Evolutionary conservation across 2,797 vertebrate species (phyloP), one percentile per base, ranked within the genome.

Genomic region (Pyrocephalus nanus): DNA sequence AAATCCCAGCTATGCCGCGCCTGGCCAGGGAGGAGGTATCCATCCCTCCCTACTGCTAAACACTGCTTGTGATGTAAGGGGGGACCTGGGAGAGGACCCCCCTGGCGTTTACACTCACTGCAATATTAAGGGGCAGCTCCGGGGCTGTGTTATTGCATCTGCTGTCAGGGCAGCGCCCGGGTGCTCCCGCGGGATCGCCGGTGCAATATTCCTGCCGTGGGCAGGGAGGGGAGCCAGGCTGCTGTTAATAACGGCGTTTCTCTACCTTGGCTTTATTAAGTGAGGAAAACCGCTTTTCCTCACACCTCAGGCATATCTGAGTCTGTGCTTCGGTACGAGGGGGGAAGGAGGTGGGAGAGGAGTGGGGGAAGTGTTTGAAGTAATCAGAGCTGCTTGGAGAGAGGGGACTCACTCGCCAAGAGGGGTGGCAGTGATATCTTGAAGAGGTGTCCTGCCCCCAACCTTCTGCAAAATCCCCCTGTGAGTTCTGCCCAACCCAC

Each of bases 211-310:
- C 92, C 96, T 85, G 86, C 96, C 9, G 9, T 92, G 2, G 17
- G 91, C 36, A 42, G 54, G 79, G 72, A 43, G 21, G 15, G n/a
- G 26, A 66, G 32, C 18, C 65, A 34, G 67, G 48, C 83, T 64
- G 61, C 93, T 89, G 94, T 93, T 94, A 95, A 96, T 91, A 92
- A 96, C 8, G 2, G 74, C 18, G 1, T 81, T 95, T 72, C 95
- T 90, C 80, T 67, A 23, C 86, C 62, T 86, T 62, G 70, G 70
- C 93, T 97, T 98, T 97, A 97, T 98, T 97, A 97, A 97, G 93
- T 84, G 75, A n/a, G 91, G 80, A 82, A 93, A 96, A 77, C 47
- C 94, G 95, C 83, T 11, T 58, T 84, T 89, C 57, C 18, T 87
- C 15, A 3, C 8, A 91, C 93, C 92, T 13, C 65, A 40, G 96